Evolutionary conservation across 2,888 invertebrate genomes (phyloP).

Genomic region (Tenthredo scrophulariae): DNA sequence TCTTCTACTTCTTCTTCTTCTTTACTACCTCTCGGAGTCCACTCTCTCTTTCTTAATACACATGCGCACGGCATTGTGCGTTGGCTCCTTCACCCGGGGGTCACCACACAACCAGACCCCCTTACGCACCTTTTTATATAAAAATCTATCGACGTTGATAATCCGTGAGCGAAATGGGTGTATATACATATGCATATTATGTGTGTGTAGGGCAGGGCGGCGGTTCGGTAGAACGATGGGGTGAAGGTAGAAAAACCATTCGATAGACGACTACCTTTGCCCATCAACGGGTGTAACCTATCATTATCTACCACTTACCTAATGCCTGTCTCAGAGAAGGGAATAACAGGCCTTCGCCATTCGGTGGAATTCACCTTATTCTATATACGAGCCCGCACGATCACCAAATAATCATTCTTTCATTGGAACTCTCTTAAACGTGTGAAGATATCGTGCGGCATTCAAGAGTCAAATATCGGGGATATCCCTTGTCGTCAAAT

Average conservation of each 20-base stretch:
- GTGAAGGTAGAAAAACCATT: slow-evolving; percentile 58
- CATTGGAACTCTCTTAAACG: slow-evolving; percentile 6
- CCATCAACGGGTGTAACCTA: slow-evolving; percentile 77
- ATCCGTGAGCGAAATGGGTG: neutral
- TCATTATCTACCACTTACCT: slow-evolving; percentile 78
- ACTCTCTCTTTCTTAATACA: slow-evolving; percentile 55
- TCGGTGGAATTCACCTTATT: slow-evolving; percentile 37
- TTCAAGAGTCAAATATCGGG: neutral
- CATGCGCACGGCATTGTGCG: slow-evolving; percentile 52
- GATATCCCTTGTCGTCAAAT: slow-evolving; percentile 38
- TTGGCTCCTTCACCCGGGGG: slow-evolving; percentile 27
- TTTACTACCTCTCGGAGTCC: neutral
- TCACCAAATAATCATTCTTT: slow-evolving; percentile 38
- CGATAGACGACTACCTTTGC: slow-evolving; percentile 72
- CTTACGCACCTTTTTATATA: neutral
- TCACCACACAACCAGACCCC: slow-evolving; percentile 18
- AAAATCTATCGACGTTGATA: slow-evolving; percentile 12
- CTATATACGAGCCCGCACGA: slow-evolving; percentile 18
- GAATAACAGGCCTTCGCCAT: slow-evolving; percentile 38
- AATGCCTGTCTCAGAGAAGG: slow-evolving; percentile 73
- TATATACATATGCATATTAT: too few species aligned
- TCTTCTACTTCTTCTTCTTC: slow-evolving; percentile 45
- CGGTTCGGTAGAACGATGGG: slow-evolving; percentile 15
- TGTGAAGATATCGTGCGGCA: slow-evolving; percentile 35
- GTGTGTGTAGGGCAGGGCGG: neutral